Conservation (phyloP, 2,113 vertebrate genomes). For the Heterotilapia buettikoferi region DNA sequence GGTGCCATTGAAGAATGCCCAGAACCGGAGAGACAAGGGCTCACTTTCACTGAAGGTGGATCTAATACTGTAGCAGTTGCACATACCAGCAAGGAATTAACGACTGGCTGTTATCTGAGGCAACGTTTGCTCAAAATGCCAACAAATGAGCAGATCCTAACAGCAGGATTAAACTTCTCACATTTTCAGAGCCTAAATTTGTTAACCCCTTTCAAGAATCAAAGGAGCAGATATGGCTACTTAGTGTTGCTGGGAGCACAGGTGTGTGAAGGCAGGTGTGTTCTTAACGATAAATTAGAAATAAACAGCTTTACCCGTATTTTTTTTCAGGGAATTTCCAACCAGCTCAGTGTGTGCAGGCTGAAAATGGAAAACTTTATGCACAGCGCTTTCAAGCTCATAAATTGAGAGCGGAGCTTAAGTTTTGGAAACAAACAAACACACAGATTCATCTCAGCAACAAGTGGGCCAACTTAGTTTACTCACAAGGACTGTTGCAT, state of each 20-base stretch:
- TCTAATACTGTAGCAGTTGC: slow-evolving; percentile 31
- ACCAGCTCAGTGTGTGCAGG: not conserved
- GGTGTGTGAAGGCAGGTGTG: not conserved
- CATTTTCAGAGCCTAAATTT: not conserved
- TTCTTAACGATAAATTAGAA: not conserved
- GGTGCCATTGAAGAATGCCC: slow-evolving; percentile 63
- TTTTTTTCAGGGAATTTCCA: not conserved
- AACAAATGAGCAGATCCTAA: not conserved
- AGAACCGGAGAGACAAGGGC: slow-evolving; percentile 53
- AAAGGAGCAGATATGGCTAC: not conserved
- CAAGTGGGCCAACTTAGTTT: not conserved
- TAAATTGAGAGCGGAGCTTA: not conserved
- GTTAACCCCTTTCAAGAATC: not conserved
- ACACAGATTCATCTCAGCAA: not conserved
- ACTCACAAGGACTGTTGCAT: not conserved
- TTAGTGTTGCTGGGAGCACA: not conserved
- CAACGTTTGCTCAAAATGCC: not conserved
- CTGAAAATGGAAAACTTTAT: not conserved
- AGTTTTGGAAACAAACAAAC: not conserved
- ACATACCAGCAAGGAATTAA: slow-evolving; percentile 33
- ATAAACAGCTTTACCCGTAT: not conserved
- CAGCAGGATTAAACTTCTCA: not conserved
- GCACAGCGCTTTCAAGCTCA: not conserved
- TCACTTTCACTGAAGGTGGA: slow-evolving; percentile 54
- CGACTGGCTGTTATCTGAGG: not conserved